Percentiles rank a stretch among this genome's conserved stretches.
Evolutionary conservation across 2,888 invertebrate genomes (phyloP).

Genomic region (Periphyllus acericola): DNA sequence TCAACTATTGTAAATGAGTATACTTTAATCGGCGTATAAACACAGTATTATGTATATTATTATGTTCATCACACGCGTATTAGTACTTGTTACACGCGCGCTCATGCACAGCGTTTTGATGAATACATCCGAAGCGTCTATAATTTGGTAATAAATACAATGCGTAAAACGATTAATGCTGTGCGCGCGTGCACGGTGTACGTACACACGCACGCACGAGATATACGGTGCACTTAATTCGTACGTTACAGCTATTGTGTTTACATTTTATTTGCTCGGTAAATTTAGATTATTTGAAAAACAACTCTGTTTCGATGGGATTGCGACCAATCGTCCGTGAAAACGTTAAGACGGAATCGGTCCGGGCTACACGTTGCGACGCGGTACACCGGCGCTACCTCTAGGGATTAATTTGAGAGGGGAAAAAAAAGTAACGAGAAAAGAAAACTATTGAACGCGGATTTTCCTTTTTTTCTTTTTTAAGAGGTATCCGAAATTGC

Average conservation of each 20-base stretch:
- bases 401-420: neutral
- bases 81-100: neutral
- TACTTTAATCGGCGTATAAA: neutral
- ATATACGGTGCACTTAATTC: neutral
- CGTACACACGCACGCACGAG: too few species aligned
- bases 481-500: neutral
- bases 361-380: neutral
- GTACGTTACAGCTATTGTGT: neutral
- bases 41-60: neutral
- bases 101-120: too few species aligned
- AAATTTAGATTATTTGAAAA: conserved; percentile 24
- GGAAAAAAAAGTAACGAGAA: neutral
- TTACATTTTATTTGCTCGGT: conserved; percentile 1
- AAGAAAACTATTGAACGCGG: neutral
- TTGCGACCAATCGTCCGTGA: conserved; percentile 4
- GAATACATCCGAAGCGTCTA: neutral
- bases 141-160: neutral
- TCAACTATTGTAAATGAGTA: neutral
- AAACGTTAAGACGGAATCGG: conserved; percentile 18
- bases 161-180: neutral
- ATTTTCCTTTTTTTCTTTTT: neutral
- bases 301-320: neutral
- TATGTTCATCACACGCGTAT: neutral
- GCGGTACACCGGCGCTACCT: neutral
- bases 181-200: neutral